Percentiles rank a stretch among this genome's conserved stretches.
phyloP scores from a whole-genome alignment of 2,797 vertebrate genomes.

The Otolemur crassicaudatus region DNA sequence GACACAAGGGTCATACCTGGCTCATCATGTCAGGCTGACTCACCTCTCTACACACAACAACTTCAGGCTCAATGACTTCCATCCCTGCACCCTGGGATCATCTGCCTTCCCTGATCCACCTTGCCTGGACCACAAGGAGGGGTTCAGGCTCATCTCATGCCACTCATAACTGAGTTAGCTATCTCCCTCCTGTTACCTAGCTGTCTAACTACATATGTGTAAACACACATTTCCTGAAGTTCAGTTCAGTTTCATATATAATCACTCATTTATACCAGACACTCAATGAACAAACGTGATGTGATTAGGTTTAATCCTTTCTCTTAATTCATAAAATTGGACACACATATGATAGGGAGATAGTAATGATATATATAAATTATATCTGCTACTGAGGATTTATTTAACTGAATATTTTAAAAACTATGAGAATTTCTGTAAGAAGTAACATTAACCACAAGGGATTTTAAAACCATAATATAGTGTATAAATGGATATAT shows the following conservation, averaged over 20 bases:
- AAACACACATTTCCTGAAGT: not conserved
- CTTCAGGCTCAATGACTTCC: not conserved
- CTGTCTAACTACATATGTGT: not conserved
- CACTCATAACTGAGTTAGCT: not conserved
- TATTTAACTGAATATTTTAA: not conserved
- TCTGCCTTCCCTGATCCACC: not conserved
- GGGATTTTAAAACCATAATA: not conserved
- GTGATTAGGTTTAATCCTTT: not conserved
- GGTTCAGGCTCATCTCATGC: not conserved
- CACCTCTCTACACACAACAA: not conserved
- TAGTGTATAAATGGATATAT: not conserved
- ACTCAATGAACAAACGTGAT: conserved; percentile 11
- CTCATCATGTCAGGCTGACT: not conserved
- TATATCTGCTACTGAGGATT: not conserved
- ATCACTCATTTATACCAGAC: not conserved
- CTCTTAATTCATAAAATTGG: not conserved
- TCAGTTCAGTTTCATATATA: not conserved
- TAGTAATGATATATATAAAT: not conserved
- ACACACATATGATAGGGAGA: not conserved
- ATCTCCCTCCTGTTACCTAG: not conserved
- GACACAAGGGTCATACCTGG: accelerated
- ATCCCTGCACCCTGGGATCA: not conserved
- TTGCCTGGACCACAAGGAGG: not conserved
- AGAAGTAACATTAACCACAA: not conserved
- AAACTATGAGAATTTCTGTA: not conserved